Conservation (phyloP, 2,113 vertebrate genomes). For the Manacus vitellinus region DNA sequence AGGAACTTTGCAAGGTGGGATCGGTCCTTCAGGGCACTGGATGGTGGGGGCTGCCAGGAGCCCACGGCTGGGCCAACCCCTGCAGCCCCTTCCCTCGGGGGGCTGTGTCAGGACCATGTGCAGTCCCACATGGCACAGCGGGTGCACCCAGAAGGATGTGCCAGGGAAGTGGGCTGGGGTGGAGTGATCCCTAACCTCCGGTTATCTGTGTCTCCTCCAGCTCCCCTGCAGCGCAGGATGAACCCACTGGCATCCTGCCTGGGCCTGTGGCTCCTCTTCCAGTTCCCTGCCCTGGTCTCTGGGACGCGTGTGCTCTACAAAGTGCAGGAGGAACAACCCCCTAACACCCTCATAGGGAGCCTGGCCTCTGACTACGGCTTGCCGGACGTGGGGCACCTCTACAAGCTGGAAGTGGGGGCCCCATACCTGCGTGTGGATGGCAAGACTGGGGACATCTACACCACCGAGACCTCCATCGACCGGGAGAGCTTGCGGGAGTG, state of each 20-base stretch:
- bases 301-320: conserved; percentile 81
- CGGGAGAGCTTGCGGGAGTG: conserved; percentile 90
- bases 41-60: background rate
- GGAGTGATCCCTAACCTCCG: background rate
- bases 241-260: conserved; percentile 55
- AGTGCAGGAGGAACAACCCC: conserved; percentile 90
- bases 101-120: background rate
- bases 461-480: conserved; percentile 92
- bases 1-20: background rate
- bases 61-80: background rate
- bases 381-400: conserved; percentile 90
- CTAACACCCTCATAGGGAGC: conserved; percentile 92
- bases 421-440: conserved; percentile 93
- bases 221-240: conserved; percentile 63
- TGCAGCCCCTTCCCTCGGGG: background rate
- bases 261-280: conserved; percentile 73
- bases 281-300: conserved; percentile 57
- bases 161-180: background rate
- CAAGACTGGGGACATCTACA: conserved; percentile 95
- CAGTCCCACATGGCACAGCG: background rate
- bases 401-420: conserved; percentile 93
- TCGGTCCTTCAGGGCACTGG: background rate
- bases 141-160: background rate
- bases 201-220: conserved; percentile 66
- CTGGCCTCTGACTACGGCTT: conserved; percentile 90